Evolutionary conservation across 1,140 invertebrate species (phyloP).

Genomic region (Drosophila trapezifrons): DNA sequence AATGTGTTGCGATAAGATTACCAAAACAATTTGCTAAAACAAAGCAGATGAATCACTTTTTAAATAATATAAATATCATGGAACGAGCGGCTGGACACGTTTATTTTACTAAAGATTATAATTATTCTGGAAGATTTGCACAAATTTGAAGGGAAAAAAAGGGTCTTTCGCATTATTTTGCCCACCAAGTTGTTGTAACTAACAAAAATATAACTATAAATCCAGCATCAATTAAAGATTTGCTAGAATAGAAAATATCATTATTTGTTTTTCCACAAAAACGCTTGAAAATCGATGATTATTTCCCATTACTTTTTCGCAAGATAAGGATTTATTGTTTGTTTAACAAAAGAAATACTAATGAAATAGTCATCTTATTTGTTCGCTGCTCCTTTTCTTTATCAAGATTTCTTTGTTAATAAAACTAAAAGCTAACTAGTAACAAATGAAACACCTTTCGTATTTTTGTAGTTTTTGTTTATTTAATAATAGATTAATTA

Average conservation of each 20-base stretch:
- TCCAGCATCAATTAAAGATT: too few relatives aligned
- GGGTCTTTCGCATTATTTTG: too few relatives aligned
- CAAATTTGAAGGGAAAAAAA: too few relatives aligned
- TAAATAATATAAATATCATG: background rate
- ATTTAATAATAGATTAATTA: conserved; percentile 82
- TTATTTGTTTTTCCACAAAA: background rate
- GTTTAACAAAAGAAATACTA: conserved; percentile 8
- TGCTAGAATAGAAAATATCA: too few relatives aligned
- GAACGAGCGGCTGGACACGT: background rate
- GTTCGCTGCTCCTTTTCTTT: background rate
- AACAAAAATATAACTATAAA: too few relatives aligned
- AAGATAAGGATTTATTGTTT: background rate
- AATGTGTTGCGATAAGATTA: background rate
- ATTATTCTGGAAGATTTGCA: too few relatives aligned
- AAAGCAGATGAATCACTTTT: conserved; percentile 5
- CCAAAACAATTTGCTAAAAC: background rate
- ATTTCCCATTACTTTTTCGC: background rate
- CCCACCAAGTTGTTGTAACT: too few relatives aligned
- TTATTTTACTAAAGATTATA: background rate
- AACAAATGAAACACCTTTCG: background rate
- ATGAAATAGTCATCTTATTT: background rate
- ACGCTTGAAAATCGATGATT: background rate
- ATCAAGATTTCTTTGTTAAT: background rate
- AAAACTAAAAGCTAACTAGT: too few relatives aligned
- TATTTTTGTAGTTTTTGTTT: conserved; percentile 73